These are phyloP conservation scores for Drosophila bocki DNA, from an alignment of 1,140 invertebrate genomes.

Conservation along the genomic window DNA sequence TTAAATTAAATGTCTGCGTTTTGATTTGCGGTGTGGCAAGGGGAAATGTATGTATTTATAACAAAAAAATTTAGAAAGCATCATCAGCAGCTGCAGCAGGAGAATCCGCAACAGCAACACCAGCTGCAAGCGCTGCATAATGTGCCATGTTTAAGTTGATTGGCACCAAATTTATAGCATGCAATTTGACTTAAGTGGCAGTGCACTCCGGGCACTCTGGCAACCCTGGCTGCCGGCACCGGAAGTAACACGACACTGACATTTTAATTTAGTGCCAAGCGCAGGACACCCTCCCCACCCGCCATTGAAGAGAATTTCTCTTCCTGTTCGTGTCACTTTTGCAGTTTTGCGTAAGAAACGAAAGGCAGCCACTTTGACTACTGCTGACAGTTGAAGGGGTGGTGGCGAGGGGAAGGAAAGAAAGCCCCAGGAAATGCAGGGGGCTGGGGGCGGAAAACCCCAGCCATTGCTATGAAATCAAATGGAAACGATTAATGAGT, in stretches of 20 bases:
- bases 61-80: background rate
- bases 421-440: conserved; percentile 19
- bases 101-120: background rate
- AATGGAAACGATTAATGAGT: conserved; percentile 32
- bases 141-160: conserved; percentile 76
- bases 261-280: conserved; percentile 82
- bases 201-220: conserved; percentile 25
- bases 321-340: conserved; percentile 50
- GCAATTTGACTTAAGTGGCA: conserved; percentile 80
- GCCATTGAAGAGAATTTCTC: background rate
- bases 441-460: background rate
- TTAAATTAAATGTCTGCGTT: conserved; percentile 62
- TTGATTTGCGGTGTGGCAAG: conserved; percentile 38
- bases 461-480: conserved; percentile 26
- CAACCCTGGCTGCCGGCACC: conserved; percentile 45
- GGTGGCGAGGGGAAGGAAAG: background rate
- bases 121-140: conserved; percentile 60
- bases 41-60: no score
- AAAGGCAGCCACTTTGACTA: conserved; percentile 50
- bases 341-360: conserved; percentile 56
- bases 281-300: conserved; percentile 30
- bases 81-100: conserved; percentile 16
- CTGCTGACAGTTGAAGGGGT: conserved; percentile 38
- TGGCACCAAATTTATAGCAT: conserved; percentile 82
- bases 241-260: conserved; percentile 82